phyloP scores from a whole-genome alignment of 2,113 vertebrate genomes.

The Oryzias javanicus region DNA sequence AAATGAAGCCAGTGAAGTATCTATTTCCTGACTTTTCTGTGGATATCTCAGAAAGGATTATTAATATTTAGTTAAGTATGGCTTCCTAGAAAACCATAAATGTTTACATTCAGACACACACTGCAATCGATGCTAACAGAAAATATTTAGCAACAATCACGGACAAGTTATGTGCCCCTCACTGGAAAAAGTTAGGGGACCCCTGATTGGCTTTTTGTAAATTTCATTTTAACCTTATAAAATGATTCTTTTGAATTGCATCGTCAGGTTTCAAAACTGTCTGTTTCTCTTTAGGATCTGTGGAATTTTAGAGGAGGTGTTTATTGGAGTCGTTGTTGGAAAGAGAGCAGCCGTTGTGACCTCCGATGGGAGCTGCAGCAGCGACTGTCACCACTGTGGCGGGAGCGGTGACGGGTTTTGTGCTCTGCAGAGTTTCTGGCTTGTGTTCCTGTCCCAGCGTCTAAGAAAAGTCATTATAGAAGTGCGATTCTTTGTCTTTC shows the following conservation, averaged over 20 bases:
- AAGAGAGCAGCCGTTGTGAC: conserved; percentile 53
- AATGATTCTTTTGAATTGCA: conserved; percentile 53
- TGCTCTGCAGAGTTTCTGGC: conserved; percentile 33
- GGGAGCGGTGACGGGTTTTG: conserved; percentile 54
- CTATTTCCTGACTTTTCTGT: too few relatives aligned
- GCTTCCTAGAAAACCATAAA: too few relatives aligned
- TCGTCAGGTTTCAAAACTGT: conserved; percentile 33
- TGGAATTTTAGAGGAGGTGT: conserved; percentile 71
- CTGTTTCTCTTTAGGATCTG: conserved; percentile 58
- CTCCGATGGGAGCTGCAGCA: conserved; percentile 62
- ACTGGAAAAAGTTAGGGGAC: too few relatives aligned
- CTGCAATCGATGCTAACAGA: too few relatives aligned
- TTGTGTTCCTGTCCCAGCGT: conserved; percentile 39
- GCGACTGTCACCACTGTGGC: conserved; percentile 65
- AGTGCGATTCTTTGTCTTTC: conserved; percentile 53
- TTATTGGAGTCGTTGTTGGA: conserved; percentile 74
- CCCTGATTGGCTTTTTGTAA: conserved; percentile 23
- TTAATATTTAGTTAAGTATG: too few relatives aligned
- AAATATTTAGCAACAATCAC: too few relatives aligned
- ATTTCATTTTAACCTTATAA: conserved; percentile 31
- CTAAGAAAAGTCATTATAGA: conserved; percentile 47
- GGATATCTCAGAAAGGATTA: too few relatives aligned
- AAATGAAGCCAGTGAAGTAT: too few relatives aligned
- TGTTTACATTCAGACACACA: too few relatives aligned
- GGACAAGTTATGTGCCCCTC: too few relatives aligned